Evolutionary conservation across 1,140 invertebrate genomes (phyloP).

Genomic region (Argopecten irradians): DNA sequence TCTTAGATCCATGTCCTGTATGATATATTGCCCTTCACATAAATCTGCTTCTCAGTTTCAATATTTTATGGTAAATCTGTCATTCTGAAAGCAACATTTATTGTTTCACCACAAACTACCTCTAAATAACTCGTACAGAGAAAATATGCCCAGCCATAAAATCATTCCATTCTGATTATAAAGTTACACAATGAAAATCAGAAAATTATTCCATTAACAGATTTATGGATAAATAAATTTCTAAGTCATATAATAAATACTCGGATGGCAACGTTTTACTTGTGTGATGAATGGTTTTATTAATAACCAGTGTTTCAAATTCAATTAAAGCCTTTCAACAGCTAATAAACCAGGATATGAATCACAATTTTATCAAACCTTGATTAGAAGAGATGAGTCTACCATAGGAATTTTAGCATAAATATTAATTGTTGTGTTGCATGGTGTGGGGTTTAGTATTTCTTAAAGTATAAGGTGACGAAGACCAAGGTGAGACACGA

Average conservation of each 20-base stretch:
- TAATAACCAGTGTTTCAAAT: neutral
- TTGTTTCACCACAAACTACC: neutral
- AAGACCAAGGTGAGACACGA: too few species aligned
- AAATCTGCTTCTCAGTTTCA: too few species aligned
- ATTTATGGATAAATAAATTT: neutral
- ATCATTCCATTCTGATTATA: neutral
- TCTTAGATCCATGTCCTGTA: too few species aligned
- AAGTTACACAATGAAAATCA: neutral
- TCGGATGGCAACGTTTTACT: too few species aligned
- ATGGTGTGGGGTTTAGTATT: too few species aligned
- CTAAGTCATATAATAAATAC: neutral
- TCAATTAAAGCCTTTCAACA: neutral
- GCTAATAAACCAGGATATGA: neutral
- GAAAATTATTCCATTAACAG: neutral
- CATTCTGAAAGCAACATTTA: neutral
- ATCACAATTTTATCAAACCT: too few species aligned
- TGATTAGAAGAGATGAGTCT: too few species aligned
- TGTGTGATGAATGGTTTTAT: neutral
- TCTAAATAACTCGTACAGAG: neutral
- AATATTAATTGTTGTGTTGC: too few species aligned
- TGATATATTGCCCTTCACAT: too few species aligned
- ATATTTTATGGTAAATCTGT: neutral
- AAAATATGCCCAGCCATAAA: neutral
- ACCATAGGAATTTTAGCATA: too few species aligned
- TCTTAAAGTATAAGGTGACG: too few species aligned